Evolutionary conservation across 2,113 vertebrate genomes (phyloP), one percentile per base, ranked within the genome.

Genomic region (Pseudorasbora parva): DNA sequence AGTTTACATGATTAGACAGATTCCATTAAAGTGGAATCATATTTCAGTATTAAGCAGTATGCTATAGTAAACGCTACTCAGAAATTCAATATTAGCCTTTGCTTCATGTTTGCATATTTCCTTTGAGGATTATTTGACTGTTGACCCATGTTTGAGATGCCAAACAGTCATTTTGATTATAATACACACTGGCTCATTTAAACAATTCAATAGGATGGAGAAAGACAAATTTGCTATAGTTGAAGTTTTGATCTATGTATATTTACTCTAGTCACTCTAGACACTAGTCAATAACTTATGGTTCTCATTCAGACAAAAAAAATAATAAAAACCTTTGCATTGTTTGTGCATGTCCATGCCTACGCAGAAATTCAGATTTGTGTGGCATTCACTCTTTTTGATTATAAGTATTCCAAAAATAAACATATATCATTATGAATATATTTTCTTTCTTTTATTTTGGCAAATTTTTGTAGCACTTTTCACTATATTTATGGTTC

Each of bases 221-320:
- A 71, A 76, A 51, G 75, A 60, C 82, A 81, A 78, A 68, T 87
- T 85, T 76, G 72, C 74, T 51, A 9, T 77, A 85, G 71, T 45
- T 71, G 59, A 33, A 72, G 62, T 43, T 60, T 79, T 76, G 60
- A 79, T 33, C 47, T 68, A 85, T 77, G 47, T 82, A 64, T 82
- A 60, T 75, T 51, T 25, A 17, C 25, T 19, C 14, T 73, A n/a
- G n/a, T n/a, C n/a, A n/a, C n/a, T n/a, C n/a, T n/a, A n/a, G n/a
- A n/a, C n/a, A n/a, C 30, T 41, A 54, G 59, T 80, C 76, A 74
- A 21, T 62, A 3, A 49, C 17, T 57, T 8, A 19, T 17, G 62
- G 33, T 66, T 33, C 62, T 66, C 15, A 37, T 66, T 66, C 17
- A 37, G 3, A 66, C 33, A 33, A 62, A 25, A 19, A 64, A 1